Conservation (phyloP, 2,797 vertebrate species). For the Parauchenoglanis punctatus region DNA sequence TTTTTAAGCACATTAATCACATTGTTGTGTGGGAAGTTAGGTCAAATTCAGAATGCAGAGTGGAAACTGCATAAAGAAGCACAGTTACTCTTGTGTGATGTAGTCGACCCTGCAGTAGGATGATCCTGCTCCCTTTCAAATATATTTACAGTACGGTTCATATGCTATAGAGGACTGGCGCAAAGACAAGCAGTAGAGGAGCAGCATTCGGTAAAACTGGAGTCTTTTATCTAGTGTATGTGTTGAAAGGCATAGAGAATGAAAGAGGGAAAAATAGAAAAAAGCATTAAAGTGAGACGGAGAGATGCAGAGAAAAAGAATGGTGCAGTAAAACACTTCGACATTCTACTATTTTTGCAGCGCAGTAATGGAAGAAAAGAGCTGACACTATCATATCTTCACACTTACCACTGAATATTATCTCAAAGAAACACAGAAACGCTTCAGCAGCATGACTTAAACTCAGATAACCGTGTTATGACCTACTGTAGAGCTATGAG, state of each 20-base stretch:
- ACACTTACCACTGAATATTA: constrained; percentile 6
- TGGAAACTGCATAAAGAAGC: constrained; percentile 60
- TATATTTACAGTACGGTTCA: neutral
- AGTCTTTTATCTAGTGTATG: neutral
- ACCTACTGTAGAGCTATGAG: constrained; percentile 6
- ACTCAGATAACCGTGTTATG: constrained; percentile 15
- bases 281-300: neutral
- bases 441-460: constrained; percentile 16
- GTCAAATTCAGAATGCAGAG: constrained; percentile 36
- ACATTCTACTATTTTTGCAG: neutral
- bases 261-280: neutral
- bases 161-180: neutral
- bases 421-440: neutral
- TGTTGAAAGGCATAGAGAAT: neutral
- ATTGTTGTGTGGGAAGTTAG: constrained; percentile 65
- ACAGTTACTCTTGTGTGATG: neutral
- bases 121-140: neutral
- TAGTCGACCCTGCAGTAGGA: neutral
- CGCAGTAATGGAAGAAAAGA: constrained; percentile 22
- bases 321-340: constrained; percentile 8
- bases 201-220: neutral
- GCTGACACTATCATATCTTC: constrained; percentile 16
- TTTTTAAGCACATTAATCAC: constrained; percentile 55
- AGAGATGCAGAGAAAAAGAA: neutral
- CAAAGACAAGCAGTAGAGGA: neutral